A percentile compares a stretch with the other conserved stretches of the same genome.
These are phyloP conservation scores for Hypomecis atomaria DNA, from an alignment of 2,888 invertebrate species.

Conservation along the genomic window DNA sequence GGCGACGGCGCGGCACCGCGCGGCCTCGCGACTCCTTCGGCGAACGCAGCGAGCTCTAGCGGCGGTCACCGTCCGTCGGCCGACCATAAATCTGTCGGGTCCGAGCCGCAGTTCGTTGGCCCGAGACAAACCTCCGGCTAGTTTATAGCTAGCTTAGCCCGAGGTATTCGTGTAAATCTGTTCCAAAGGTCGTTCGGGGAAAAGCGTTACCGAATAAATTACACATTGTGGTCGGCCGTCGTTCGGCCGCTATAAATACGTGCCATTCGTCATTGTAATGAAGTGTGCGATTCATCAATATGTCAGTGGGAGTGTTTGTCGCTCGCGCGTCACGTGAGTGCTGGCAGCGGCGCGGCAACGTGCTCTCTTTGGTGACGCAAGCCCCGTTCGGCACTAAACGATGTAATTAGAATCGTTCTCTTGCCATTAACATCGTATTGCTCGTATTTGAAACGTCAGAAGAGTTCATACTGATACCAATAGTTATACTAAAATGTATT, in stretches of 20 bases:
- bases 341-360: slow-evolving; percentile 12
- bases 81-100: slow-evolving; percentile 68
- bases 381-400: neutral
- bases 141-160: slow-evolving; percentile 43
- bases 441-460: too few relatives aligned
- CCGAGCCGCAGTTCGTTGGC: slow-evolving; percentile 58
- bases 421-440: too few relatives aligned
- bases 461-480: too few relatives aligned
- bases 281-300: slow-evolving; percentile 60
- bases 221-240: slow-evolving; percentile 23
- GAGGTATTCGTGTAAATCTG: slow-evolving; percentile 44
- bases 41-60: slow-evolving; percentile 51
- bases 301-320: slow-evolving; percentile 50
- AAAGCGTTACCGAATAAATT: slow-evolving; percentile 39
- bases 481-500: too few relatives aligned
- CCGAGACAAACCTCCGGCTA: slow-evolving; percentile 43
- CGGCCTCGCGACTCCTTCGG: slow-evolving; percentile 43
- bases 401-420: neutral
- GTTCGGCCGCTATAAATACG: slow-evolving; percentile 53
- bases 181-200: slow-evolving; percentile 48
- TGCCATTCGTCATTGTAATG: slow-evolving; percentile 58
- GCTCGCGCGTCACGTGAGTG: slow-evolving; percentile 31
- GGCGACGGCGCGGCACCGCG: neutral
- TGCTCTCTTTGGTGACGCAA: slow-evolving; percentile 16
- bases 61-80: slow-evolving; percentile 55